phyloP scores from a whole-genome alignment of 1,140 invertebrate genomes.

The Patella vulgata region DNA sequence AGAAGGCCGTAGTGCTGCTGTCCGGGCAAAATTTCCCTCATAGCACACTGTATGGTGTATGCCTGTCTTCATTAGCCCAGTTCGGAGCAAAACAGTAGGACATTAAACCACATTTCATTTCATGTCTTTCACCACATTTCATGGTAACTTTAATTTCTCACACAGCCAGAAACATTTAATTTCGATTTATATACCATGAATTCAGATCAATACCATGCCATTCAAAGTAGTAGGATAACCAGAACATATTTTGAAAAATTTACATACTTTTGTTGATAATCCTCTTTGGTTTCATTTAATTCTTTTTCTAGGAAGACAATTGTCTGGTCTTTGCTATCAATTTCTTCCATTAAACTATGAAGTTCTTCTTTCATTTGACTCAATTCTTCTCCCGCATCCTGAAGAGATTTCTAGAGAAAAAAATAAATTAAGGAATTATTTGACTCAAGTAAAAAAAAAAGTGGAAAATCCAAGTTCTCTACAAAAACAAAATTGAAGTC shows the following conservation, averaged over 20 bases:
- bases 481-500: neutral
- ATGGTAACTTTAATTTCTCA: too few relatives aligned
- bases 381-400: conserved; percentile 54
- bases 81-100: too few relatives aligned
- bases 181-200: neutral
- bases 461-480: conserved; percentile 16
- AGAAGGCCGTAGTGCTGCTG: too few relatives aligned
- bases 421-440: neutral
- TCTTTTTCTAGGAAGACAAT: conserved; percentile 52
- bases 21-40: too few relatives aligned
- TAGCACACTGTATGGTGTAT: too few relatives aligned
- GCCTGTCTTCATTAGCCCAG: too few relatives aligned
- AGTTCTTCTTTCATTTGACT: conserved; percentile 52
- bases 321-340: conserved; percentile 52
- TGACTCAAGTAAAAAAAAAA: conserved; percentile 6
- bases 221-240: neutral
- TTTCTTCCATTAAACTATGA: conserved; percentile 53
- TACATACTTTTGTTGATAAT: conserved; percentile 39
- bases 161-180: too few relatives aligned
- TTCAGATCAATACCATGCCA: neutral
- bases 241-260: neutral
- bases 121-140: too few relatives aligned
- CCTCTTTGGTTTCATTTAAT: conserved; percentile 41
- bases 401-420: conserved; percentile 51
- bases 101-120: too few relatives aligned